These are phyloP conservation scores for Ascidia mentula DNA, from an alignment of 23 tunicate genomes.

Conservation along the genomic window DNA sequence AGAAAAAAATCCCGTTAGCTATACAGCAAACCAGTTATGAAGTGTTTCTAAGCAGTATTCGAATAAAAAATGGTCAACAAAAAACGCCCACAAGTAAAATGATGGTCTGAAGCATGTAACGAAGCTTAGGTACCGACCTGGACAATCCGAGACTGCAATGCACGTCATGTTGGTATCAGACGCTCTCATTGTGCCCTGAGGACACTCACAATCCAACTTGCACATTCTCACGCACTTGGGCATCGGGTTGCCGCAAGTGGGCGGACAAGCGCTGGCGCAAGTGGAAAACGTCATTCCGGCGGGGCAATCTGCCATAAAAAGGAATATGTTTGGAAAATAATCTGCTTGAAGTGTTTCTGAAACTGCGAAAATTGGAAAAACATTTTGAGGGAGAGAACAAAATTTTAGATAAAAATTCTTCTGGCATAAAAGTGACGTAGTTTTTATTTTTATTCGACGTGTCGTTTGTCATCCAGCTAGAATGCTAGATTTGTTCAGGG, in stretches of 20 bases:
- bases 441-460: background rate
- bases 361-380: no score
- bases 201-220: slow-evolving; percentile 23
- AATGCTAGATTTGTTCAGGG: background rate
- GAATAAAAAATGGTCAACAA: no score
- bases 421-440: no score
- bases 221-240: slow-evolving; percentile 28
- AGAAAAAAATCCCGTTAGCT: no score
- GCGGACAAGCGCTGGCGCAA: slow-evolving; percentile 34
- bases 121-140: slow-evolving; percentile 32
- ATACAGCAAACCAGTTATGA: no score
- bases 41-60: no score
- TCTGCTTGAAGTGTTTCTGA: no score
- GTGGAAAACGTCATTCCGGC: slow-evolving; percentile 7
- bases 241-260: slow-evolving; percentile 25
- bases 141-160: slow-evolving; percentile 1
- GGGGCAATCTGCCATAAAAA: slow-evolving; percentile 22
- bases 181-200: slow-evolving; percentile 11
- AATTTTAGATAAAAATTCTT: no score
- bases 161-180: slow-evolving; percentile 19
- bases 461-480: background rate
- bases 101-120: no score
- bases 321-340: background rate
- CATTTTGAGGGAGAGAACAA: no score
- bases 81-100: no score